Base-by-base conservation (phyloP, 2,113 vertebrate genomes). In the Pipra filicauda region DNA sequence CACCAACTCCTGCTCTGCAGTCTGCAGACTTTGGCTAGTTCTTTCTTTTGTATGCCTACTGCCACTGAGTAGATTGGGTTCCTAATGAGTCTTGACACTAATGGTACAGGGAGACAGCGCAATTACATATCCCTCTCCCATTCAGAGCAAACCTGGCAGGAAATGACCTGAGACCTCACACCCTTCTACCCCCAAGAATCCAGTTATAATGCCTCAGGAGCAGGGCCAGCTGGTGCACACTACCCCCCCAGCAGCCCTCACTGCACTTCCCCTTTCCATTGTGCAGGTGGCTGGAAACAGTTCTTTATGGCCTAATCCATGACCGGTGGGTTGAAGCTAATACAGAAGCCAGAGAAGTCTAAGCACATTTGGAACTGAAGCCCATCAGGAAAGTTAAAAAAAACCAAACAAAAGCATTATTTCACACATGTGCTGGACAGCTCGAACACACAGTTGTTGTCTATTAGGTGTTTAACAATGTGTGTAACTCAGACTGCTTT, bases 1-100 rank as follows among this genome's bases (percentile, higher is more conserved):
- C 89, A 97, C 95, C 97, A 96, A 92, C 88, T 96, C 93, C 95
- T 93, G 90, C 95, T 89, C 91, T 27, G 81, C 93, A 92, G 95
- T 94, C 97, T 77, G 85, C 91, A 96, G 97, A 96, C 96, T 97
- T 98, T 93, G 97, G 97, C 98, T 94, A 96, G 95, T 88, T 95
- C 96, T 95, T 94, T 90, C 96, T 97, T 97, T 98, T 97, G 96
- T 98, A 89, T 96, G 96, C 97, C 97, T 96, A 97, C 95, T 23
- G 86, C 93, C 90, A 97, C 95, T 70, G 94, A 96, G 97, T 96
- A 96, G 97, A 97, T 97, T 96, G 96, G 97, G 96, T 97, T 97
- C 96, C 95, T 98, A 98, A 98, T 98, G 98, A 98, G 97, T 97
- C 97, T 97, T 98, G 98, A 98, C 97, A 97, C 97, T 98, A 98